Evolutionary conservation across 2,797 vertebrate species (phyloP).

Genomic region (Linurgus olivaceus): DNA sequence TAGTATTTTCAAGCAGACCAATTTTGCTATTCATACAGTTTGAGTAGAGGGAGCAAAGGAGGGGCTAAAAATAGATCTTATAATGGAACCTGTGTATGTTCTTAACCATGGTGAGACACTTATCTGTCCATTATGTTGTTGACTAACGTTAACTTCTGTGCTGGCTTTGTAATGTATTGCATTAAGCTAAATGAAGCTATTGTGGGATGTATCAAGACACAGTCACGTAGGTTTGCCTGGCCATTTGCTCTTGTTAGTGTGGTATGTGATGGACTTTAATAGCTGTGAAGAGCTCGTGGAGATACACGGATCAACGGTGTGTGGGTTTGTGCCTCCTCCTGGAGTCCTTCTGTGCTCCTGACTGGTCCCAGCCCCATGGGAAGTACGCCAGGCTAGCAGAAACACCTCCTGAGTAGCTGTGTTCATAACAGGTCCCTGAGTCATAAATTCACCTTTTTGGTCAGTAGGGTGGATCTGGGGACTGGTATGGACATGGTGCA

Average conservation of each 20-base stretch:
- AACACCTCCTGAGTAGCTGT: neutral
- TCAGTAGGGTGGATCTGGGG: neutral
- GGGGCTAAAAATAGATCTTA: constrained; percentile 38
- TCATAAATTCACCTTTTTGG: neutral
- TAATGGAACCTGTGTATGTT: constrained; percentile 55
- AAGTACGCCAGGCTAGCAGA: neutral
- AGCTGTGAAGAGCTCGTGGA: constrained; percentile 1
- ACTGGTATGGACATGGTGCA: fast-evolving
- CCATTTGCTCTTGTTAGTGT: constrained; percentile 35
- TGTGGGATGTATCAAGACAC: constrained; percentile 40
- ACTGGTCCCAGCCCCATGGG: neutral
- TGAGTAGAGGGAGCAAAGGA: constrained; percentile 24
- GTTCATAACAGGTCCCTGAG: fast-evolving
- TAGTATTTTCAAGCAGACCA: constrained; percentile 12
- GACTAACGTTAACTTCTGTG: constrained; percentile 59
- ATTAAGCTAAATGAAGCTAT: constrained; percentile 64
- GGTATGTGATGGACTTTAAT: constrained; percentile 47
- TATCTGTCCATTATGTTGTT: constrained; percentile 63
- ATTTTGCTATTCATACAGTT: constrained; percentile 14
- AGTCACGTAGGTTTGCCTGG: constrained; percentile 39
- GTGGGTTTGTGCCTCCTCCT: neutral
- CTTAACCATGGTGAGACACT: constrained; percentile 46
- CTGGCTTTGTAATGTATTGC: constrained; percentile 57
- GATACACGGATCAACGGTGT: neutral
- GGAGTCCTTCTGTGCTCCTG: neutral